Conservation (phyloP, 2,888 invertebrate species). For the Leucophora obtusa region DNA sequence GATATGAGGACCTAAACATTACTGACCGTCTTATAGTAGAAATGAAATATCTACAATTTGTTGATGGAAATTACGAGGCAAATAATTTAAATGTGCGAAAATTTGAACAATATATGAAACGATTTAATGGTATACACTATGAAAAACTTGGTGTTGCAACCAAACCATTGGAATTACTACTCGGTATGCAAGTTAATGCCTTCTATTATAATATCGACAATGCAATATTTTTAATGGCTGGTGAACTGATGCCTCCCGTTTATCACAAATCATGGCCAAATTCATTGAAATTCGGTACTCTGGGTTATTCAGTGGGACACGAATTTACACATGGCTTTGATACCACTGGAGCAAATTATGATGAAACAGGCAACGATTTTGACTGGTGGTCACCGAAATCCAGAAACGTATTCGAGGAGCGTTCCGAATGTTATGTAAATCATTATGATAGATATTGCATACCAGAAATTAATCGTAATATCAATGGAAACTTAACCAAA, state of each 20-base stretch:
- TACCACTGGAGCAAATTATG: conserved; percentile 69
- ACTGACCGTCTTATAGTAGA: conserved; percentile 68
- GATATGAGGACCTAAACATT: conserved; percentile 66
- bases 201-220: conserved; percentile 75
- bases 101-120: conserved; percentile 66
- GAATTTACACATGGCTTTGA: conserved; percentile 76
- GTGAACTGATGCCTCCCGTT: conserved; percentile 72
- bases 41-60: conserved; percentile 67
- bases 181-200: conserved; percentile 73
- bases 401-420: conserved; percentile 68
- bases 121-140: conserved; percentile 68
- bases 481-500: conserved; percentile 72
- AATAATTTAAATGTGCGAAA: conserved; percentile 69
- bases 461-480: conserved; percentile 73
- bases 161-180: conserved; percentile 71
- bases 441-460: conserved; percentile 71
- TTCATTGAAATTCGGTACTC: conserved; percentile 73
- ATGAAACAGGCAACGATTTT: conserved; percentile 66
- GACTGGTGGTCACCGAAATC: conserved; percentile 75
- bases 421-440: conserved; percentile 71
- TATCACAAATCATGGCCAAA: conserved; percentile 73
- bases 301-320: conserved; percentile 75
- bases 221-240: conserved; percentile 75
- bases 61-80: conserved; percentile 67
- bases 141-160: conserved; percentile 64